A percentile compares a stretch with the other conserved stretches of the same genome.
phyloP scores from a whole-genome alignment of 2,113 vertebrate species.

The Butastur rufipennis region DNA sequence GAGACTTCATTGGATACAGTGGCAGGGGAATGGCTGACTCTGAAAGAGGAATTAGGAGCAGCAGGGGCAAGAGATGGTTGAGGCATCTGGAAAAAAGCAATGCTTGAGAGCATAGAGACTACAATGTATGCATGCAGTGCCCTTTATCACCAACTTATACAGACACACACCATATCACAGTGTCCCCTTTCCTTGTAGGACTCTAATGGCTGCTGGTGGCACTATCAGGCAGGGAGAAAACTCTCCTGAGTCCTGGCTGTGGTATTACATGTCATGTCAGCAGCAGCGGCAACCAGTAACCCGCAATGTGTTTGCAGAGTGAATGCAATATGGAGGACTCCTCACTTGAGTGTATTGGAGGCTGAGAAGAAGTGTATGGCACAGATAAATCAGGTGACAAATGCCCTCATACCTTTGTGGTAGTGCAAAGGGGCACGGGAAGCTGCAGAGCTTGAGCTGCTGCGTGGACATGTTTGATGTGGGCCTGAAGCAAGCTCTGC shows the following conservation, averaged over 20 bases:
- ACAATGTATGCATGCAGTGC: no score
- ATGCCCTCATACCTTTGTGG: neutral
- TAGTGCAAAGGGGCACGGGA: neutral
- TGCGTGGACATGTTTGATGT: rapidly evolving
- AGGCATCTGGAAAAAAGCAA: neutral
- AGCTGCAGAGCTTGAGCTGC: neutral
- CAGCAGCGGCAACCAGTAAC: neutral
- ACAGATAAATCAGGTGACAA: neutral
- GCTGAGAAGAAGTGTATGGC: neutral
- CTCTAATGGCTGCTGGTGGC: neutral
- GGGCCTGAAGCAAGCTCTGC: neutral
- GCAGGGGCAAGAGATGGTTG: neutral
- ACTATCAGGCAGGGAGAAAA: neutral
- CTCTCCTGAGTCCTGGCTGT: neutral
- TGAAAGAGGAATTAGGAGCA: neutral
- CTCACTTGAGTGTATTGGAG: neutral
- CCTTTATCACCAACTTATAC: neutral
- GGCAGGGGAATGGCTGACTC: neutral
- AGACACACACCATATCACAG: neutral
- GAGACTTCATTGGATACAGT: neutral
- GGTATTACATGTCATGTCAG: neutral
- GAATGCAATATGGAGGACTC: neutral
- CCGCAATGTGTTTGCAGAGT: rapidly evolving
- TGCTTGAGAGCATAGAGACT: neutral
- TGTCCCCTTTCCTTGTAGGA: neutral